Evolutionary conservation across 2,797 vertebrate species (phyloP).

Genomic region (Anomalospiza imberbis): DNA sequence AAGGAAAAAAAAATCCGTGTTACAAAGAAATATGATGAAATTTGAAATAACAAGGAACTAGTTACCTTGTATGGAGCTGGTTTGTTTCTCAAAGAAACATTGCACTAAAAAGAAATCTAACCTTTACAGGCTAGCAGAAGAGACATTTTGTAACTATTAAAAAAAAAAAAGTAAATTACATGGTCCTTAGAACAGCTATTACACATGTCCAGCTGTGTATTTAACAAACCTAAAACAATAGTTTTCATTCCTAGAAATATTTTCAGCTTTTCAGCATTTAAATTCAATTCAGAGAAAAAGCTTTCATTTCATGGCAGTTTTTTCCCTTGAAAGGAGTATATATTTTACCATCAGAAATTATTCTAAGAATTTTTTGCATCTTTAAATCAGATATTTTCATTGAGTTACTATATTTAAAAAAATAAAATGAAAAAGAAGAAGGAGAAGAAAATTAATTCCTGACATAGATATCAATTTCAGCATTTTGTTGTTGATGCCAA

Average conservation of each 20-base stretch:
- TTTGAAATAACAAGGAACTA: background rate
- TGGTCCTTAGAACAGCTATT: background rate
- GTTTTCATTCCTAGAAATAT: background rate
- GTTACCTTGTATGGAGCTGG: rapidly evolving
- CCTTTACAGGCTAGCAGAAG: background rate
- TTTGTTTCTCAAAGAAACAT: background rate
- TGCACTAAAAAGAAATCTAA: background rate
- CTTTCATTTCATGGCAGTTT: background rate
- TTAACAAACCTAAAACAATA: background rate
- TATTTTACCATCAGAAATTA: background rate
- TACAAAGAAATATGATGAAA: background rate
- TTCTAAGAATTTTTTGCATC: background rate
- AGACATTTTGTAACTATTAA: background rate
- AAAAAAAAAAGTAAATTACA: background rate
- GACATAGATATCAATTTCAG: background rate
- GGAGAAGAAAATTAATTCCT: background rate
- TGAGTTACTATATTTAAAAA: background rate
- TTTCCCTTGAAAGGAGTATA: background rate
- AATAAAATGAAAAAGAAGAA: background rate
- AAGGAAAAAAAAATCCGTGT: background rate
- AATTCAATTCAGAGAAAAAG: background rate
- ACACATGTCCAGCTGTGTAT: background rate
- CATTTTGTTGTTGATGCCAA: background rate
- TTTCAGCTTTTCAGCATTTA: background rate
- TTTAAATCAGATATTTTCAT: background rate